phyloP scores from a whole-genome alignment of 2,888 invertebrate species.

The Miltochrista miniata region DNA sequence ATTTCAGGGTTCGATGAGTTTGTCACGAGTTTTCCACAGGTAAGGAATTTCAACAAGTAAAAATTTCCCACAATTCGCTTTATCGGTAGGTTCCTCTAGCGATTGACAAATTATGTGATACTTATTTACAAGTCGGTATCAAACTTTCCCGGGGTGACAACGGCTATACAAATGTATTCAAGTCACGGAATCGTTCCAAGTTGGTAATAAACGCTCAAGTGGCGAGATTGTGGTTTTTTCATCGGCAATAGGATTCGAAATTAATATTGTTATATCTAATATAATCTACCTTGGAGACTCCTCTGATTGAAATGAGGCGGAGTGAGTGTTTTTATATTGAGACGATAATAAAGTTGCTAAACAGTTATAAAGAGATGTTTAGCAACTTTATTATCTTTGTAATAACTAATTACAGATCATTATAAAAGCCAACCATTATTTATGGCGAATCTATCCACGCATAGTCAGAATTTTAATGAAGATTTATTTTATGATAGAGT shows the following conservation, averaged over 20 bases:
- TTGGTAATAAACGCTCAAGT: constrained; percentile 27
- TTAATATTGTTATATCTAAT: constrained; percentile 39
- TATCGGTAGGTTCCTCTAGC: not conserved
- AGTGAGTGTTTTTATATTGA: not conserved
- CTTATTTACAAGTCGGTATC: constrained; percentile 23
- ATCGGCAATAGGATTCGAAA: constrained; percentile 35
- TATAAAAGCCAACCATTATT: no score
- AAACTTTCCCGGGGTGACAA: constrained; percentile 8
- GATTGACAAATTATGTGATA: constrained; percentile 19
- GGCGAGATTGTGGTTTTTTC: constrained; percentile 28
- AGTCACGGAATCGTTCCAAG: constrained; percentile 21
- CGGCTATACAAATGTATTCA: constrained; percentile 15
- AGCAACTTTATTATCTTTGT: no score
- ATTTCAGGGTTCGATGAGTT: not conserved
- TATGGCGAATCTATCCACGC: no score
- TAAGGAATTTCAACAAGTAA: constrained; percentile 1
- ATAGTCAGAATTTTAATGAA: no score
- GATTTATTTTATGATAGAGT: no score
- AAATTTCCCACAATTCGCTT: not conserved
- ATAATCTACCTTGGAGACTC: constrained; percentile 20
- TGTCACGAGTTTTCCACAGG: not conserved
- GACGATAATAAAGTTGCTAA: no score
- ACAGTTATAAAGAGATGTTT: no score
- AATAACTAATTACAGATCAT: no score
- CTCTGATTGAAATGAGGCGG: constrained; percentile 17